phyloP scores from a whole-genome alignment of 2,888 invertebrate genomes.

The Drosophila mayaguana region DNA sequence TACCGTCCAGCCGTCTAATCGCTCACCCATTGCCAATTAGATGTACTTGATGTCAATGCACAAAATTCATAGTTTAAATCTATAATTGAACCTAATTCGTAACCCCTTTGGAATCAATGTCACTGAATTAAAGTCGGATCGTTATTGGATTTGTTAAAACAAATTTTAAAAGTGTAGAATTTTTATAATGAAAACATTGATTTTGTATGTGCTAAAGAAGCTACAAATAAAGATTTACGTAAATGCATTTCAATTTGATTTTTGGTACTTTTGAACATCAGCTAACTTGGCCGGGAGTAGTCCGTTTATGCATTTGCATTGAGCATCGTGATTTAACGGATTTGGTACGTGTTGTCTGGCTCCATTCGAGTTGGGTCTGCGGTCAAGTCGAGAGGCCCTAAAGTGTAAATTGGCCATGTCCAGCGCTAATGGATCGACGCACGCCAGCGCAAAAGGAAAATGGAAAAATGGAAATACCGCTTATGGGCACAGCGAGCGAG shows the following conservation, averaged over 20 bases:
- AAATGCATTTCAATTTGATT: too few species aligned
- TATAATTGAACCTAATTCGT: not conserved
- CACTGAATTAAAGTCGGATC: not conserved
- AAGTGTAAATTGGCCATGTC: constrained; percentile 71
- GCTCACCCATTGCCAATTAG: too few species aligned
- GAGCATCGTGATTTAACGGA: constrained; percentile 34
- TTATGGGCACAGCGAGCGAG: constrained; percentile 30
- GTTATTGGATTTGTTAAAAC: not conserved
- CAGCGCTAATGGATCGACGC: constrained; percentile 62
- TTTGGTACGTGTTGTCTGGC: constrained; percentile 50
- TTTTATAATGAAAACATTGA: too few species aligned
- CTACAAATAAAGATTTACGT: too few species aligned
- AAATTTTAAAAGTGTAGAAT: not conserved
- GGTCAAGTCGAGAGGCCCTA: constrained; percentile 50
- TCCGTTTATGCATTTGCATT: constrained; percentile 4
- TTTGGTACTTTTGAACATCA: too few species aligned
- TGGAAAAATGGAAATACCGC: constrained; percentile 51
- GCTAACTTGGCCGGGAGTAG: not conserved
- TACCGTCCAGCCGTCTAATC: not conserved
- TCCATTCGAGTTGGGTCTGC: constrained; percentile 31
- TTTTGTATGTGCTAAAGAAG: too few species aligned
- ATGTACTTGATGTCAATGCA: not conserved
- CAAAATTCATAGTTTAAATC: not conserved
- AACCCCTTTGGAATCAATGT: not conserved
- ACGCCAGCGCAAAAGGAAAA: constrained; percentile 57